Percentiles rank a stretch among this genome's conserved stretches.
Evolutionary conservation across 2,888 invertebrate genomes (phyloP).

Genomic region (Entomobrya proxima): DNA sequence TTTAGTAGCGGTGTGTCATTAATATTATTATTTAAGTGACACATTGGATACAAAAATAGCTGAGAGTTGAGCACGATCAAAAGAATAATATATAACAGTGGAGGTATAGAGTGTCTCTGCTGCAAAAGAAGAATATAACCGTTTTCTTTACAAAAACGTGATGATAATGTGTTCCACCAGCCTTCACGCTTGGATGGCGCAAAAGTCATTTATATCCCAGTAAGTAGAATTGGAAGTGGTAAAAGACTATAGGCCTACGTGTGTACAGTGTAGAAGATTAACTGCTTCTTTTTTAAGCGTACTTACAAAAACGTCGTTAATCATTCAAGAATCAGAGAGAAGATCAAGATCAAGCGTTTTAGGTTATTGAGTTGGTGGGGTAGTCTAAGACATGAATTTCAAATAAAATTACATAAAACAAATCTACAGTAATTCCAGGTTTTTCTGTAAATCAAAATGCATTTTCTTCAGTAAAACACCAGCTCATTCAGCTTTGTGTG

Average conservation of each 20-base stretch:
- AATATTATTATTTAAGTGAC: neutral
- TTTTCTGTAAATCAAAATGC: no score
- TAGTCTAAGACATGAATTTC: neutral
- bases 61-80: neutral
- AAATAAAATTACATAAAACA: no score
- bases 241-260: neutral
- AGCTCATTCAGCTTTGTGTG: no score
- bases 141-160: slow-evolving; percentile 44
- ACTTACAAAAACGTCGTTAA: neutral
- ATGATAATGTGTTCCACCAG: slow-evolving; percentile 46
- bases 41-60: slow-evolving; percentile 26
- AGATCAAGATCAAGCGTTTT: neutral
- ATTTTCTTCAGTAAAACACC: no score
- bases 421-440: no score
- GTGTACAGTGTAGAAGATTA: neutral
- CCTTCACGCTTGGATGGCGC: slow-evolving; percentile 63
- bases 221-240: slow-evolving; percentile 20
- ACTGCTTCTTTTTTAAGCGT: no score
- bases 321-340: neutral
- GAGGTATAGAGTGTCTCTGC: neutral
- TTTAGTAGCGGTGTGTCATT: neutral
- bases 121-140: slow-evolving; percentile 36
- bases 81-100: no score
- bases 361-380: neutral
- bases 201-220: slow-evolving; percentile 39